Base-by-base conservation (phyloP, 1,140 invertebrate genomes). In the Chionoecetes opilio region DNA sequence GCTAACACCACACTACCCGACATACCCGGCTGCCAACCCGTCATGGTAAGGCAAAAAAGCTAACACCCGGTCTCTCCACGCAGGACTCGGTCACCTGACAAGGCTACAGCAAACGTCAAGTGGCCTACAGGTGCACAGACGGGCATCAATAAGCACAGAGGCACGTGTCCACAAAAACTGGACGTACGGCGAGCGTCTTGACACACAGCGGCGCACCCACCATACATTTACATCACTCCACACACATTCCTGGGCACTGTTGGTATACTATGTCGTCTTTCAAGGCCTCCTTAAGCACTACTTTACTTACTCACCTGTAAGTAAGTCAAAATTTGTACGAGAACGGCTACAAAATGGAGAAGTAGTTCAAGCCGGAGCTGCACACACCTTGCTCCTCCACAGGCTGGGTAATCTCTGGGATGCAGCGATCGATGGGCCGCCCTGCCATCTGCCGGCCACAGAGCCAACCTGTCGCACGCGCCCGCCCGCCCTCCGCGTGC, bases 111-210 rank as follows among this genome's bases (percentile, higher is more conserved):
- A 91, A 11, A 91, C 11, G 38, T 75, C 34, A 75, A 75, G 89
- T 35, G 31, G n/a, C 89, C 53, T 34, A 75, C 46, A 75, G 46
- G 89, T 91, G 89, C 89, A 91, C 46, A 34, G 89, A 1, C 46
- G 89, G 89, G 41, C 38, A 90, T 31, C 89, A 91, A 38, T 34
- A 14, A 91, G 46, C 9, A 34, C 46, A 63, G 89, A 91, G 89
- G 89, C 89, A 91, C 89, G 89, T 91, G 89, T 91, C 89, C 63
- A 91, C 89, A 91, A 91, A 91, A 91, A 91, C 89, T 91, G 46
- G 89, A 91, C 89, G 31, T 11, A 75, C n/a, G 46, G 89, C 41
- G 26, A 91, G 89, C 89, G 89, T 91, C 89, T 75, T 9, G 29
- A 53, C 38, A 90, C 89, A 46, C 32, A 75, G 89, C 34, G 89